These are phyloP conservation scores for Cinclus mexicanus DNA, from an alignment of 2,113 vertebrate species.

Conservation along the genomic window DNA sequence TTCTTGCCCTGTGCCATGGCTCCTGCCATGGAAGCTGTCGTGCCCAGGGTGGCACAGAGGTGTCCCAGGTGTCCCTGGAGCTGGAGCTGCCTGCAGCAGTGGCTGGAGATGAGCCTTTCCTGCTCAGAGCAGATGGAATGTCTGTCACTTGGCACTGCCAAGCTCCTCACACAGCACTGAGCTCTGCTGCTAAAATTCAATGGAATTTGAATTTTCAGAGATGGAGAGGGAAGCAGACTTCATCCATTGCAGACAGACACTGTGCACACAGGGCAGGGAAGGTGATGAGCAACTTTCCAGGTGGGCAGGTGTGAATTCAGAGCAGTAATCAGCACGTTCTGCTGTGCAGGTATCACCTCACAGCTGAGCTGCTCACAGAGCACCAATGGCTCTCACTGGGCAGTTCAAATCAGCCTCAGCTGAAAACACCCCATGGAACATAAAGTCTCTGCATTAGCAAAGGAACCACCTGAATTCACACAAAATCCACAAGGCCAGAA, in stretches of 20 bases:
- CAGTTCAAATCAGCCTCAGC: not conserved
- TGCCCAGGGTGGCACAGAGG: not conserved
- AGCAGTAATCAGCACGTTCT: not conserved
- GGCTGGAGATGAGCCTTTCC: not conserved
- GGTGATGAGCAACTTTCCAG: not conserved
- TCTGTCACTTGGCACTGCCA: not conserved
- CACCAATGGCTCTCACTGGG: not conserved
- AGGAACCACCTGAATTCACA: slow-evolving; percentile 37
- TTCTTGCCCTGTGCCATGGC: not conserved
- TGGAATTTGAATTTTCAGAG: not conserved
- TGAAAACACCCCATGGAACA: not conserved
- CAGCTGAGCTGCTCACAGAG: not conserved
- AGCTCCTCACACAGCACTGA: not conserved
- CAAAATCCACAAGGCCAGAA: not conserved
- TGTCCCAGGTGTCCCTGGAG: not conserved
- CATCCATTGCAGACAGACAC: not conserved
- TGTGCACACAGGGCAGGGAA: not conserved
- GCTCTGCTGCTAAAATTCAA: not conserved
- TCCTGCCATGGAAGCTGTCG: not conserved
- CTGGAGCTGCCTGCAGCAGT: not conserved
- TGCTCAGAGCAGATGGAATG: not conserved
- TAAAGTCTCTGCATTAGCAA: no score
- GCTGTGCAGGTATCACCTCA: rapidly evolving
- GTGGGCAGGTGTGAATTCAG: slow-evolving; percentile 23
- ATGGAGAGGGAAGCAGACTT: not conserved